Conservation (phyloP, 2,888 invertebrate genomes). For the Nemapogon koenigi region DNA sequence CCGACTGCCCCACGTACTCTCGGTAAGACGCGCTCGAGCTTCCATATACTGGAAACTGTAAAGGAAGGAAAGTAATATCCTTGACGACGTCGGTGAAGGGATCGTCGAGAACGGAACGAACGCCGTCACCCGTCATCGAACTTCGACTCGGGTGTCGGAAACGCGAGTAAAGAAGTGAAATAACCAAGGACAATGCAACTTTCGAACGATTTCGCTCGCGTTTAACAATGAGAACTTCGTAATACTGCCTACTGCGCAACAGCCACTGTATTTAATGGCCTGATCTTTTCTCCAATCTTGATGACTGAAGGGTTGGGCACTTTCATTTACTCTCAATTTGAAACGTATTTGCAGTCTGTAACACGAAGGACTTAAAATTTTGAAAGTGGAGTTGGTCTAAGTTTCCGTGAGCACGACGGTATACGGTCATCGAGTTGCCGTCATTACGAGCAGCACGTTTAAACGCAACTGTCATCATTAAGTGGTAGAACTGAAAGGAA, state of each 20-base stretch:
- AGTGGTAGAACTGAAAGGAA: slow-evolving; percentile 55
- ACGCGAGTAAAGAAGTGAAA: slow-evolving; percentile 60
- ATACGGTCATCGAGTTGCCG: slow-evolving; percentile 37
- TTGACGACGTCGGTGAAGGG: neutral
- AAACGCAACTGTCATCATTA: slow-evolving; percentile 57
- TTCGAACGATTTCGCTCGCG: slow-evolving; percentile 64
- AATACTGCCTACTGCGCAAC: slow-evolving; percentile 61
- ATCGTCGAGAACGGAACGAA: slow-evolving; percentile 21
- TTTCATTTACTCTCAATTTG: slow-evolving; percentile 48
- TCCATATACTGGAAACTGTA: no score
- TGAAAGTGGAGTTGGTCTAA: no score
- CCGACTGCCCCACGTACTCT: slow-evolving; percentile 26
- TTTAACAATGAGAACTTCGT: slow-evolving; percentile 63
- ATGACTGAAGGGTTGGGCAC: slow-evolving; percentile 33
- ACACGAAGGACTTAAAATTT: no score
- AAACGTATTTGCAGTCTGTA: slow-evolving; percentile 37
- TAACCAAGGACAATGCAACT: slow-evolving; percentile 64
- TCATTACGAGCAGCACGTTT: slow-evolving; percentile 48
- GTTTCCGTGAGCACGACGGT: slow-evolving; percentile 2
- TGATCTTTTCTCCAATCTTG: slow-evolving; percentile 30
- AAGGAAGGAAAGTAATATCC: no score
- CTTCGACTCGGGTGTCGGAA: slow-evolving; percentile 54
- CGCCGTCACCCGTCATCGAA: slow-evolving; percentile 42
- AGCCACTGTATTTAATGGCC: slow-evolving; percentile 58
- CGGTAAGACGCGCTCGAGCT: slow-evolving; percentile 2